Evolutionary conservation across 2,113 vertebrate genomes (phyloP).

Genomic region (Alligator mississippiensis): DNA sequence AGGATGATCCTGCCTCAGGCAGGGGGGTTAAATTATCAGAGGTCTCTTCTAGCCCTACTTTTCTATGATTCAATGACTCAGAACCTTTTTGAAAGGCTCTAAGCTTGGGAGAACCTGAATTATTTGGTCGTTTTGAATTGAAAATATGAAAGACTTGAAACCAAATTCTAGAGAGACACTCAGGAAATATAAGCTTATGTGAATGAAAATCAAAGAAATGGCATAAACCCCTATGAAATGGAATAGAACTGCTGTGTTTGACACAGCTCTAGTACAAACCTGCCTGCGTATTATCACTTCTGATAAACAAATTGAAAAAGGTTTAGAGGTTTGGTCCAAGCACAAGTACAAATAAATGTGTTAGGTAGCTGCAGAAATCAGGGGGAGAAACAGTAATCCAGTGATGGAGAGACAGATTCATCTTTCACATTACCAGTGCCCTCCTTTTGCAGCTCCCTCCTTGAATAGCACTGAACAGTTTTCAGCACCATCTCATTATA

Average conservation of each 20-base stretch:
- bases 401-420: background rate
- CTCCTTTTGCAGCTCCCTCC: background rate
- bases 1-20: no score
- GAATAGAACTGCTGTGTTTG: background rate
- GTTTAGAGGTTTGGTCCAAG: background rate
- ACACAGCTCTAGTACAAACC: background rate
- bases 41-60: background rate
- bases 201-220: background rate
- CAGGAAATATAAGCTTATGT: background rate
- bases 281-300: background rate
- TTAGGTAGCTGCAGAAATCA: background rate
- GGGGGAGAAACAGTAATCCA: background rate
- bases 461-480: background rate
- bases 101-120: background rate
- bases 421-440: background rate
- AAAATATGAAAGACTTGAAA: background rate
- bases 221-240: background rate
- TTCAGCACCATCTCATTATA: background rate
- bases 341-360: accelerated
- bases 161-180: background rate
- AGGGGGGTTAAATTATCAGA: no score
- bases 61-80: background rate
- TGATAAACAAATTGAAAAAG: background rate
- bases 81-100: background rate
- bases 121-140: background rate